Conservation (phyloP, 1,140 invertebrate genomes). For the Bombyx mandarina region DNA sequence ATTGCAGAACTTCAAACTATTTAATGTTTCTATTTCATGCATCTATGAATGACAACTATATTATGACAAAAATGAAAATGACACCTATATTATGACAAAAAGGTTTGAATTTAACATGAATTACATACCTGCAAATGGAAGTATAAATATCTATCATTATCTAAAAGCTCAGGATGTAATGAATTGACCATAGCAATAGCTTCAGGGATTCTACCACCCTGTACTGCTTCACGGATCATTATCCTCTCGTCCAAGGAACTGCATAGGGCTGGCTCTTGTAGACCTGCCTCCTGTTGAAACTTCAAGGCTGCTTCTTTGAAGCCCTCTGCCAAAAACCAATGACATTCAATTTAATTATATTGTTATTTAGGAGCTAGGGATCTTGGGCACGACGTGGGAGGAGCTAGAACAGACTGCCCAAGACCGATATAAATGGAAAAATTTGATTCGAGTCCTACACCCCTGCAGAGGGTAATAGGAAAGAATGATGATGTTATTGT, state of each 20-base stretch:
- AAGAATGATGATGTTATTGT: background rate
- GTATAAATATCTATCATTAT: conserved; percentile 95
- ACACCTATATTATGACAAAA: too few relatives aligned
- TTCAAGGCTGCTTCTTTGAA: conserved; percentile 98
- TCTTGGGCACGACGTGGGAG: too few relatives aligned
- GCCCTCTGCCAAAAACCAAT: conserved; percentile 78
- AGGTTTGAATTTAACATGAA: too few relatives aligned
- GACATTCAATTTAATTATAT: too few relatives aligned
- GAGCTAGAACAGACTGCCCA: too few relatives aligned
- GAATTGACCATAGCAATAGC: conserved; percentile 95
- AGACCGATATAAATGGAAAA: too few relatives aligned
- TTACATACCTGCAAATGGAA: conserved; percentile 90
- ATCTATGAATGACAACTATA: too few relatives aligned
- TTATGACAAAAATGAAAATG: too few relatives aligned
- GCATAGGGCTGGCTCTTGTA: conserved; percentile 88
- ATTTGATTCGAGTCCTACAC: too few relatives aligned
- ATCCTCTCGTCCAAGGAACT: conserved; percentile 94
- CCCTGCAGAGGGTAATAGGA: background rate
- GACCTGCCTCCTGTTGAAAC: conserved; percentile 94
- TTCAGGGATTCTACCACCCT: conserved; percentile 92
- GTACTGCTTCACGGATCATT: conserved; percentile 94
- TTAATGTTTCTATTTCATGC: too few relatives aligned
- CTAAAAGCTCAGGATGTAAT: conserved; percentile 93
- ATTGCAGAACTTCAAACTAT: too few relatives aligned
- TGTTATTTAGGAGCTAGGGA: background rate